Conservation (phyloP, 2,797 vertebrate species). For the Ammospiza maritima region DNA sequence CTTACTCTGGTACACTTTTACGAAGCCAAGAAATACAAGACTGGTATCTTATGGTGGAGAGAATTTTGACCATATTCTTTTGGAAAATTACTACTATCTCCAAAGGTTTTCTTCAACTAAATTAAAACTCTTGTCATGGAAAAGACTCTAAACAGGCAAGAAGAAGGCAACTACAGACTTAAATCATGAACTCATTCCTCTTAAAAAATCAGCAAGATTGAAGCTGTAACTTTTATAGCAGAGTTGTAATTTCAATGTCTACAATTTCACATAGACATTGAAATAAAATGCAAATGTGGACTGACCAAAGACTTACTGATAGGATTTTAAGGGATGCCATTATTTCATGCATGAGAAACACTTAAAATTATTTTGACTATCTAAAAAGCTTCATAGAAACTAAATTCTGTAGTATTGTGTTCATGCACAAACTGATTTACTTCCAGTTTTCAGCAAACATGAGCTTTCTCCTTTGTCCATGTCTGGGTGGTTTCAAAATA, state of each 20-base stretch:
- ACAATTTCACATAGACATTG: not conserved
- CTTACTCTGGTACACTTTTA: not conserved
- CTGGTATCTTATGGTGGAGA: not conserved
- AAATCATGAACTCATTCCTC: not conserved
- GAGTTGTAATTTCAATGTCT: not conserved
- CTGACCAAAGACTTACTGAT: not conserved
- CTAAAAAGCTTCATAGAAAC: not conserved
- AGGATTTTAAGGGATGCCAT: not conserved
- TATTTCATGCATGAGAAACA: not conserved
- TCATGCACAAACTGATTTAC: not conserved
- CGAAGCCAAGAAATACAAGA: not conserved
- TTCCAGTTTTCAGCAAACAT: not conserved
- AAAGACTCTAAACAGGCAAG: not conserved
- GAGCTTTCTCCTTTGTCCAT: not conserved
- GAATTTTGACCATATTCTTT: not conserved
- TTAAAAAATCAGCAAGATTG: not conserved
- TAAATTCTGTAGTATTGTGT: not conserved
- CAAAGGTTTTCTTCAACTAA: not conserved
- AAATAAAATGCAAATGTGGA: conserved; percentile 1
- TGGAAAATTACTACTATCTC: not conserved
- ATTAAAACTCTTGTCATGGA: not conserved
- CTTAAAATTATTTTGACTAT: not conserved
- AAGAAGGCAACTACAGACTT: not conserved
- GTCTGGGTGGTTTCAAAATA: not conserved
- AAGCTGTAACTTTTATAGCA: not conserved